Evolutionary conservation across 2,888 invertebrate genomes (phyloP).

Genomic region (Ferrisia virgata): DNA sequence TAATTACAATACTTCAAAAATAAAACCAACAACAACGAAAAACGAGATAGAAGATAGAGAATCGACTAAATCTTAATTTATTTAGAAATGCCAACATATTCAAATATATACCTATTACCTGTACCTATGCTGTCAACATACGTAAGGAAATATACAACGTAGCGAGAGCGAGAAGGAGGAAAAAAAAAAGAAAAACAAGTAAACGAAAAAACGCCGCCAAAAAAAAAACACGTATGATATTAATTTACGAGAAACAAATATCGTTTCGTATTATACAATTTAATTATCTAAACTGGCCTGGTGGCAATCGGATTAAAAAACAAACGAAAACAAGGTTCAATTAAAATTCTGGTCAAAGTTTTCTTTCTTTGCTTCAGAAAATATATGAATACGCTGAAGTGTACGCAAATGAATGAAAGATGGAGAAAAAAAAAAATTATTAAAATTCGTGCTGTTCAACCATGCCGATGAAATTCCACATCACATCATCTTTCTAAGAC

Average conservation of each 20-base stretch:
- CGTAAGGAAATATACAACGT: neutral
- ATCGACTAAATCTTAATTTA: slow-evolving; percentile 28
- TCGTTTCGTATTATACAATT: slow-evolving; percentile 19
- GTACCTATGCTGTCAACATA: slow-evolving; percentile 25
- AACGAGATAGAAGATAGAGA: neutral
- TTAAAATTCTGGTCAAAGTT: slow-evolving; percentile 19
- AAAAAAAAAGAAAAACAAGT: neutral
- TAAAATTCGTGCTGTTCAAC: slow-evolving; percentile 27
- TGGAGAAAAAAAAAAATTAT: neutral
- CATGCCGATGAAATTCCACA: slow-evolving; percentile 6
- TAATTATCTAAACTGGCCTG: slow-evolving; percentile 12
- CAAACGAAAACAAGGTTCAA: slow-evolving; percentile 25
- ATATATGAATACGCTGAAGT: no score
- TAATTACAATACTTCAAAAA: slow-evolving; percentile 12
- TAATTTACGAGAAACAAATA: slow-evolving; percentile 24
- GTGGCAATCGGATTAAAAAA: slow-evolving; percentile 30
- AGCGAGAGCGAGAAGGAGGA: neutral
- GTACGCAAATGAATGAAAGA: neutral
- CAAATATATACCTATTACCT: neutral
- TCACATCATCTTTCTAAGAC: neutral
- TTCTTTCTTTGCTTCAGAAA: neutral
- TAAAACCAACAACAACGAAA: neutral
- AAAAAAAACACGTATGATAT: slow-evolving; percentile 19
- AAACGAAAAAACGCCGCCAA: neutral
- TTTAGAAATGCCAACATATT: slow-evolving; percentile 1